Evolutionary conservation across 2,797 vertebrate species (phyloP).

Genomic region (Schizopygopsis pylzovi): DNA sequence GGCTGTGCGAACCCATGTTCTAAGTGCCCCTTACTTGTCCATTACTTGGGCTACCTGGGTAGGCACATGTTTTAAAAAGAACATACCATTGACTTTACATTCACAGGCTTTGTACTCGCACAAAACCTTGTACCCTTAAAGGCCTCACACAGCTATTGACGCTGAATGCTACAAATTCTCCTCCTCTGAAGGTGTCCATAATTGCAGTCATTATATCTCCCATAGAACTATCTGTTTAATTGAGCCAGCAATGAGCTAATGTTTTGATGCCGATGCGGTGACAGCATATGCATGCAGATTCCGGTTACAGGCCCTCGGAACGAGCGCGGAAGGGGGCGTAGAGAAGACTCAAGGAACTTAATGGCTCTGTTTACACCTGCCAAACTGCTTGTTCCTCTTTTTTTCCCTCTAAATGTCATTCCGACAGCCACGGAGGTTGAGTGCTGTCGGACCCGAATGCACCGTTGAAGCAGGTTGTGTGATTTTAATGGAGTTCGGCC

Average conservation of each 20-base stretch:
- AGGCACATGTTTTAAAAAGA: conserved; percentile 21
- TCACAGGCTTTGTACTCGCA: conserved; percentile 45
- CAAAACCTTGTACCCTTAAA: conserved; percentile 55
- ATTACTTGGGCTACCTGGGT: conserved; percentile 35
- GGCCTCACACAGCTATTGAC: conserved; percentile 42
- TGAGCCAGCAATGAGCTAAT: conserved; percentile 59
- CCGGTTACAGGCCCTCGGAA: conserved; percentile 40
- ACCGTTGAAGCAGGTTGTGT: conserved; percentile 23
- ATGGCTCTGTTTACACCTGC: conserved; percentile 61
- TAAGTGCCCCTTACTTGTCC: conserved; percentile 41
- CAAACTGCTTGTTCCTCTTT: conserved; percentile 53
- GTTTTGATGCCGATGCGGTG: conserved; percentile 41
- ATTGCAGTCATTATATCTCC: conserved; percentile 63
- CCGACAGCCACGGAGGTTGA: conserved; percentile 45
- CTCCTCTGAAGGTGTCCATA: conserved; percentile 56
- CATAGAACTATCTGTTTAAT: conserved; percentile 61
- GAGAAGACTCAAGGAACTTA: conserved; percentile 50
- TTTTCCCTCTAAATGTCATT: conserved; percentile 55
- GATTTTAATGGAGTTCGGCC: conserved; percentile 49
- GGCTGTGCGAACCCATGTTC: conserved; percentile 23
- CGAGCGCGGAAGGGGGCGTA: conserved; percentile 9
- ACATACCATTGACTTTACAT: conserved; percentile 33
- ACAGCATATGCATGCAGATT: neutral
- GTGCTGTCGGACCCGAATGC: conserved; percentile 32
- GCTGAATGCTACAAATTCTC: conserved; percentile 53